Conservation (phyloP, 2,888 invertebrate species). For the Pyrrhopygopsis socrates region DNA sequence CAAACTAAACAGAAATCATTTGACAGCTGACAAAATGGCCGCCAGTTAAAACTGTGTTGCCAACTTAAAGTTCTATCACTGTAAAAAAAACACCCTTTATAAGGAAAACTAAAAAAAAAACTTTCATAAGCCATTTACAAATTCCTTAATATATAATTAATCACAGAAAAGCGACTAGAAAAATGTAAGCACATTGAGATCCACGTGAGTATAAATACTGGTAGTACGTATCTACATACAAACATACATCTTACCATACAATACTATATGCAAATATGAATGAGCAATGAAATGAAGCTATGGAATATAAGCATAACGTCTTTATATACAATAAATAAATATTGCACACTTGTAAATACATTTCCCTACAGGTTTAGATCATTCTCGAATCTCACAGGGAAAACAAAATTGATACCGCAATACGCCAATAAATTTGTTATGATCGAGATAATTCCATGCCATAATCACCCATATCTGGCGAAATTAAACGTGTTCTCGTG, state of each 20-base stretch:
- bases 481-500: too few relatives aligned
- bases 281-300: not conserved
- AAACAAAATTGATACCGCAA: too few relatives aligned
- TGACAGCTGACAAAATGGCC: not conserved
- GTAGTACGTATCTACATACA: not conserved
- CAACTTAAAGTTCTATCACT: not conserved
- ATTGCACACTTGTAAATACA: too few relatives aligned
- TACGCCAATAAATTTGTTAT: too few relatives aligned
- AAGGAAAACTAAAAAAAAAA: too few relatives aligned
- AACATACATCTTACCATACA: not conserved
- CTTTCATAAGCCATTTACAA: not conserved
- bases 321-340: too few relatives aligned
- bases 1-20: not conserved
- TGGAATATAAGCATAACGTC: not conserved
- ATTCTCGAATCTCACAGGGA: too few relatives aligned
- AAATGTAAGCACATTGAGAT: not conserved
- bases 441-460: too few relatives aligned
- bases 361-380: too few relatives aligned
- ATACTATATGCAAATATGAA: not conserved
- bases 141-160: not conserved
- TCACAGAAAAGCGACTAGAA: slow-evolving; percentile 13
- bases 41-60: not conserved
- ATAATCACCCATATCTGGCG: too few relatives aligned
- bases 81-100: not conserved
- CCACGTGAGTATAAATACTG: not conserved